Conservation (phyloP, 1,140 invertebrate species). For the Drosophila baimaii region DNA sequence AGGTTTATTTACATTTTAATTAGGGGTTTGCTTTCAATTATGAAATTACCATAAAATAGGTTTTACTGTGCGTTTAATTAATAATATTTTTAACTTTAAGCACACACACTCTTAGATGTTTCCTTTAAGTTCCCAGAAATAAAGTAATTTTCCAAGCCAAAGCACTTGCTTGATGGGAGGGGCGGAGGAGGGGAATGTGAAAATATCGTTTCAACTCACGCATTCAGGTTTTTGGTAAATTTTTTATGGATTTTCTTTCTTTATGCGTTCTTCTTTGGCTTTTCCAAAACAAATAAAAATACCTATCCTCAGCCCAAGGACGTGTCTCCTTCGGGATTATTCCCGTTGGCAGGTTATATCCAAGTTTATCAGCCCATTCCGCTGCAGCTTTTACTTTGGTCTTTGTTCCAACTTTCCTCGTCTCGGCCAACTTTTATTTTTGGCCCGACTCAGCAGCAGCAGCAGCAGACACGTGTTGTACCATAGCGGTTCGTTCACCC, state of each 20-base stretch:
- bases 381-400: neutral
- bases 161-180: too few relatives aligned
- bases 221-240: neutral
- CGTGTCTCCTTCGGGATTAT: constrained; percentile 34
- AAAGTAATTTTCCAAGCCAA: too few relatives aligned
- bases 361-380: constrained; percentile 38
- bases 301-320: constrained; percentile 2
- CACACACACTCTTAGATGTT: too few relatives aligned
- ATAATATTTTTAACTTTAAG: neutral
- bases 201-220: too few relatives aligned
- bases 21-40: neutral
- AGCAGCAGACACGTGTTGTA: constrained; percentile 11
- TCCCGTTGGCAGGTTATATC: constrained; percentile 33
- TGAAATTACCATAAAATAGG: neutral
- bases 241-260: neutral
- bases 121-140: neutral
- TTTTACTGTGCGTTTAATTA: neutral
- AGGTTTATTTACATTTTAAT: constrained; percentile 10
- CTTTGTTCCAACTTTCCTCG: constrained; percentile 34
- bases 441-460: neutral
- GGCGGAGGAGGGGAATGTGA: too few relatives aligned
- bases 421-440: constrained; percentile 35
- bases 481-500: constrained; percentile 29
- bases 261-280: neutral
- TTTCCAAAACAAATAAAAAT: constrained; percentile 28